Conservation (phyloP, 92 coral and sea anemone genomes). For the Epizoanthus stellaris region DNA sequence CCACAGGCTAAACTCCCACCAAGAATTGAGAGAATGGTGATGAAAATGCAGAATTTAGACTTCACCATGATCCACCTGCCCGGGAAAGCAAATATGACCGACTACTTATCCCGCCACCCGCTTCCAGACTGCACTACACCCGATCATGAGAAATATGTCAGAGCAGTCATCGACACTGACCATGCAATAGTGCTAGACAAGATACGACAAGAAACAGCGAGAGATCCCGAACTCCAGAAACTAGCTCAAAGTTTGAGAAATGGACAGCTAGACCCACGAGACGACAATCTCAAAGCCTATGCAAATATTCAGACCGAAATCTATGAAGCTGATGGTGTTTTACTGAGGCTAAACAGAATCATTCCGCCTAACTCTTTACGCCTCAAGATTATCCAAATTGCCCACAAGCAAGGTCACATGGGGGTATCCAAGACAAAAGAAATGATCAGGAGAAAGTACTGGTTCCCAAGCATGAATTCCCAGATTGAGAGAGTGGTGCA, state of each 20-base stretch:
- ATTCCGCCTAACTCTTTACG: constrained; percentile 54
- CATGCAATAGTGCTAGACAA: constrained; percentile 66
- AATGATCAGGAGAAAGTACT: too few relatives aligned
- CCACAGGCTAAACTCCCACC: too few relatives aligned
- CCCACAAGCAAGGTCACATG: too few relatives aligned
- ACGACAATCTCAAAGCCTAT: constrained; percentile 42
- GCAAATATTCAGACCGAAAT: constrained; percentile 61
- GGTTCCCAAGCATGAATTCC: too few relatives aligned
- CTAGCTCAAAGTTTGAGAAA: too few relatives aligned
- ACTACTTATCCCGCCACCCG: constrained; percentile 53
- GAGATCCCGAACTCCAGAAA: too few relatives aligned
- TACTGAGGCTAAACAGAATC: constrained; percentile 59
- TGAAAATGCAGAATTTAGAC: too few relatives aligned
- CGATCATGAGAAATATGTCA: neutral
- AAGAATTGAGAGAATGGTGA: too few relatives aligned
- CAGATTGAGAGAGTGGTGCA: too few relatives aligned
- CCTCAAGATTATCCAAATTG: neutral
- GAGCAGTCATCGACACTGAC: constrained; percentile 50
- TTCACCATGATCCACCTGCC: too few relatives aligned
- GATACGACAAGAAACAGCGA: neutral
- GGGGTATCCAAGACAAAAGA: too few relatives aligned
- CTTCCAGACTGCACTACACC: constrained; percentile 52
- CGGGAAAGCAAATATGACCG: constrained; percentile 17
- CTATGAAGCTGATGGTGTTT: constrained; percentile 55
- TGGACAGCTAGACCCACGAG: too few relatives aligned